Conservation (phyloP, 2,888 invertebrate genomes). For the Nycteola revayana region DNA sequence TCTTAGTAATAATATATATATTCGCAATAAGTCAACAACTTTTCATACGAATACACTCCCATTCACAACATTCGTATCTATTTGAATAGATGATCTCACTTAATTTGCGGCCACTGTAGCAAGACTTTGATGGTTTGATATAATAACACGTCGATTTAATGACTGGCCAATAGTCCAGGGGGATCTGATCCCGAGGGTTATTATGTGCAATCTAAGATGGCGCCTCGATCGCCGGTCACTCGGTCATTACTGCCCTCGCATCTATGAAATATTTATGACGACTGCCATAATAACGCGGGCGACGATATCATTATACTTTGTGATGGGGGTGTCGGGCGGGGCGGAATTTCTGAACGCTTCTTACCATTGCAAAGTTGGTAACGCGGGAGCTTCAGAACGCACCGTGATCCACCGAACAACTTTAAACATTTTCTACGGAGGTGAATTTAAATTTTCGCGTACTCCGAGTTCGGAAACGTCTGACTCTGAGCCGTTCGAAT, state of each 20-base stretch:
- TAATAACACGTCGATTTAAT: conserved; percentile 25
- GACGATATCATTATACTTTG: conserved; percentile 83
- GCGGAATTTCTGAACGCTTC: conserved; percentile 81
- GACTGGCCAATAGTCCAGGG: conserved; percentile 17
- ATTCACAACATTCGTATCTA: conserved; percentile 2
- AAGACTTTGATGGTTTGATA: conserved; percentile 18
- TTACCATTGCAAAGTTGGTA: conserved; percentile 80
- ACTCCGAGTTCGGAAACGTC: conserved; percentile 36
- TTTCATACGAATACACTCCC: conserved; percentile 1
- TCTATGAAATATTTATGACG: conserved; percentile 82
- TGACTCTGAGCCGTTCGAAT: conserved; percentile 33
- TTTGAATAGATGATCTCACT: too few relatives aligned
- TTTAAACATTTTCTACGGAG: conserved; percentile 52
- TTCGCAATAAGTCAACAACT: too few relatives aligned
- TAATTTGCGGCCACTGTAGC: too few relatives aligned
- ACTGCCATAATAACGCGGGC: conserved; percentile 79
- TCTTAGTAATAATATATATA: too few relatives aligned
- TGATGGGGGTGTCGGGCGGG: conserved; percentile 81
- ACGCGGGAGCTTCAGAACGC: conserved; percentile 51
- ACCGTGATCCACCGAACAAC: conserved; percentile 37
- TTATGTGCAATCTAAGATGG: conserved; percentile 40
- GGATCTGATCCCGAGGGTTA: conserved; percentile 23
- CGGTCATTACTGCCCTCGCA: conserved; percentile 78
- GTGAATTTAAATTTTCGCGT: conserved; percentile 51
- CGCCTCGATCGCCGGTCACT: conserved; percentile 64